Evolutionary conservation across 2,113 vertebrate species (phyloP).

Genomic region (Cephalophus harveyi): DNA sequence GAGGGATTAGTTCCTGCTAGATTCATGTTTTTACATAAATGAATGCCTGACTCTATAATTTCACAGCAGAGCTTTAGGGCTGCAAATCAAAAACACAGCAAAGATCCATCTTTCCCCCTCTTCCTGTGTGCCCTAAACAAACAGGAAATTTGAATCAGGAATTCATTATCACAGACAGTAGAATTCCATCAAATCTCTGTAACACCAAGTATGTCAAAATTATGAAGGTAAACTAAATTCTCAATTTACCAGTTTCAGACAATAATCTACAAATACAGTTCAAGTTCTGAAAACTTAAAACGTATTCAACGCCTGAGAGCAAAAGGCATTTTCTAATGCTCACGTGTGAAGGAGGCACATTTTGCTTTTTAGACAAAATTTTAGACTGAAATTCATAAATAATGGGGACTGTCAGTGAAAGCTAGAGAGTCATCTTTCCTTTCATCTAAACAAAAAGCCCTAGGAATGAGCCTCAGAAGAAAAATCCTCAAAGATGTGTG

Average conservation of each 20-base stretch:
- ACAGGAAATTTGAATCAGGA: conserved; percentile 19
- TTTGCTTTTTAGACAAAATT: conserved; percentile 34
- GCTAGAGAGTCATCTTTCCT: conserved; percentile 35
- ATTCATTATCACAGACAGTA: conserved; percentile 3
- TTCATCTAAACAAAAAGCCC: conserved; percentile 44
- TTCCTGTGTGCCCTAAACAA: background rate
- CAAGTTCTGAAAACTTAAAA: background rate
- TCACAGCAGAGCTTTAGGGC: background rate
- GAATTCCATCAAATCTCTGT: background rate
- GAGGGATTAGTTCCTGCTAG: conserved; percentile 13
- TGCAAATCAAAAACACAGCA: background rate
- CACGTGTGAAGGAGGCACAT: background rate
- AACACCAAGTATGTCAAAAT: background rate
- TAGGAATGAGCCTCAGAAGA: conserved; percentile 35
- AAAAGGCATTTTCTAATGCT: background rate
- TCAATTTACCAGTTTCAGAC: background rate
- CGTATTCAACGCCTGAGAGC: background rate
- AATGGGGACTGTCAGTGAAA: background rate
- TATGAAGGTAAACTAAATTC: conserved; percentile 7
- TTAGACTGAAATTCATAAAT: conserved; percentile 21
- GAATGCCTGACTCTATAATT: background rate
- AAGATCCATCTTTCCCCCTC: background rate
- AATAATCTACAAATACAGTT: background rate
- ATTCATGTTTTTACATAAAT: conserved; percentile 14
- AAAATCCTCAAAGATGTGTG: background rate